These are phyloP conservation scores for Sebastes itinus DNA, from an alignment of 2,797 vertebrate species.

Conservation along the genomic window DNA sequence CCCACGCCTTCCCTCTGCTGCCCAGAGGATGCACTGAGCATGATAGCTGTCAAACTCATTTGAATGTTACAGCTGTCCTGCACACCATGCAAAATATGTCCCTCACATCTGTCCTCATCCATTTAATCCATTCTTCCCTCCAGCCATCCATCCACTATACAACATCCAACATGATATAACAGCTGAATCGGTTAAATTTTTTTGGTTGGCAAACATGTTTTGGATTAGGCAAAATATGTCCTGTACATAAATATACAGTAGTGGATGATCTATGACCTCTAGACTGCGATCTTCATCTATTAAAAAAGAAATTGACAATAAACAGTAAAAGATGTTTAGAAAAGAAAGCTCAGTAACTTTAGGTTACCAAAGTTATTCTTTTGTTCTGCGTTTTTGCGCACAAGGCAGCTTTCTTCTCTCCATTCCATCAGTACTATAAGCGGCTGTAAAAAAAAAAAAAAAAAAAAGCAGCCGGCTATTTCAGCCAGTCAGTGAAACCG, in stretches of 20 bases:
- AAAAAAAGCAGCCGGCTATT: background rate
- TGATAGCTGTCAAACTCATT: constrained; percentile 45
- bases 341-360: background rate
- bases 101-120: constrained; percentile 1
- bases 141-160: background rate
- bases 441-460: background rate
- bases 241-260: too few relatives aligned
- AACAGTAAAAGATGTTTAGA: background rate
- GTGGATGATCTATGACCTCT: background rate
- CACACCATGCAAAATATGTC: constrained; percentile 55
- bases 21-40: constrained; percentile 3
- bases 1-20: constrained; percentile 10
- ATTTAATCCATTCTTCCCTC: background rate
- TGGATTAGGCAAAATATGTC: too few relatives aligned
- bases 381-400: background rate
- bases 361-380: background rate
- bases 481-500: constrained; percentile 24
- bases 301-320: background rate
- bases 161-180: background rate
- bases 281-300: background rate
- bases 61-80: constrained; percentile 36
- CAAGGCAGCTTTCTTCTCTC: background rate
- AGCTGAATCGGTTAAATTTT: background rate
- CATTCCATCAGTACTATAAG: background rate
- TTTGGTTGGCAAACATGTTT: too few relatives aligned